phyloP scores from a whole-genome alignment of 2,113 vertebrate genomes.

The Poecilia latipinna region DNA sequence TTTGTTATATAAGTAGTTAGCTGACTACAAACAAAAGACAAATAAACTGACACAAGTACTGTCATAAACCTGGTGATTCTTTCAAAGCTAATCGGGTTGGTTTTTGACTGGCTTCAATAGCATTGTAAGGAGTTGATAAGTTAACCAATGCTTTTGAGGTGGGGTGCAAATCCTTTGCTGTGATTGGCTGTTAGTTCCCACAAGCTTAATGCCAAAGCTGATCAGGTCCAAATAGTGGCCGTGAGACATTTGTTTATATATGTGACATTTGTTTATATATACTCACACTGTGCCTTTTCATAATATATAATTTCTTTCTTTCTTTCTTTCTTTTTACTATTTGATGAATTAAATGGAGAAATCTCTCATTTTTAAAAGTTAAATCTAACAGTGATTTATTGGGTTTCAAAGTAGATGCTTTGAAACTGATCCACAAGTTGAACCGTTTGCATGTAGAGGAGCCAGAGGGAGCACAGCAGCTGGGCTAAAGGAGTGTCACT shows the following conservation, averaged over 20 bases:
- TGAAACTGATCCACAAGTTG: neutral
- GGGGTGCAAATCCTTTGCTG: slow-evolving; percentile 50
- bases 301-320: too few relatives aligned
- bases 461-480: slow-evolving; percentile 53
- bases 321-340: neutral
- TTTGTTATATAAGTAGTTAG: slow-evolving; percentile 29
- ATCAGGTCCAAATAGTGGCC: neutral
- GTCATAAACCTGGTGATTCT: neutral
- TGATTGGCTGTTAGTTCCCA: slow-evolving; percentile 65
- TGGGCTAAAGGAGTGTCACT: slow-evolving; percentile 40
- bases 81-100: slow-evolving; percentile 12
- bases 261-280: slow-evolving; percentile 18
- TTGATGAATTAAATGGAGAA: neutral
- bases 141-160: slow-evolving; percentile 71
- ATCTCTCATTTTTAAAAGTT: neutral
- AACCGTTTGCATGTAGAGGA: slow-evolving; percentile 7
- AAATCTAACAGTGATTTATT: neutral
- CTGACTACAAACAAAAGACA: slow-evolving; percentile 24
- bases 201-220: slow-evolving; percentile 35
- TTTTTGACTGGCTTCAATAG: slow-evolving; percentile 45
- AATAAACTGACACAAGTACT: slow-evolving; percentile 5
- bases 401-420: neutral
- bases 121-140: slow-evolving; percentile 31
- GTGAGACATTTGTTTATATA: slow-evolving; percentile 15
- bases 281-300: neutral